Base-by-base conservation (phyloP, 2,797 vertebrate species). In the Staurois parvus region DNA sequence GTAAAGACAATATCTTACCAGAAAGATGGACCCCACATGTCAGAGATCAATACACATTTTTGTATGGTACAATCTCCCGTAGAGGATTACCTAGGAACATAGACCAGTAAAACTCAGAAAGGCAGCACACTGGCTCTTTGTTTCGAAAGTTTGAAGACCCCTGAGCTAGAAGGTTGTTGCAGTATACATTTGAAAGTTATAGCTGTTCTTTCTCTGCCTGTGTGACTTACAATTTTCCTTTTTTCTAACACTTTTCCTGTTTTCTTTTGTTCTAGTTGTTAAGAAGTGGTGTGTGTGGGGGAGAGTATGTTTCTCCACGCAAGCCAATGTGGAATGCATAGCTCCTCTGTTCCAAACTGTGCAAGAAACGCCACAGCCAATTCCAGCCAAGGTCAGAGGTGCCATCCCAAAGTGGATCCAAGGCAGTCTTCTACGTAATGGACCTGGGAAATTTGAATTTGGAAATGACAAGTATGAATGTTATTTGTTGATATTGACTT, bases 381-480 rank as follows among this genome's bases (percentile, higher is more conserved):
- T 98, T 73, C 64, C 90, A 12, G 94, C 96, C 1, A 85, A 59
- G 56, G 88, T 97, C 12, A 92, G 85, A 77, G 98, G 98, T 12
- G 89, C 85, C 3, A 94, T 99, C 88, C 98, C 97, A 2, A 66
- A 91, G 42, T 99, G 98, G 98, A 94, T 99, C 87, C 89, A 87
- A 28, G 98, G 98, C 34, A 96, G 85, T 37, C 88, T 99, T 1
- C 94, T 99, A 79, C 95, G 97, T 67, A 98, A 96, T 1, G 97
- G 98, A 12, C 98, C 98, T 0, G 98, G 97, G 52, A 98, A 95
- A 90, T 99, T 97, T 62, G 97, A 99, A 87, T 99, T 99, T 90
- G 97, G 98, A 29, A 91, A 96, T 82, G 95, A 97, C 34, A 94
- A 92, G 97, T 99, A 93, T 96, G 94, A 32, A 69, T 2, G 4